These are phyloP conservation scores for Fulica atra DNA, from an alignment of 2,113 vertebrate genomes.

Conservation along the genomic window DNA sequence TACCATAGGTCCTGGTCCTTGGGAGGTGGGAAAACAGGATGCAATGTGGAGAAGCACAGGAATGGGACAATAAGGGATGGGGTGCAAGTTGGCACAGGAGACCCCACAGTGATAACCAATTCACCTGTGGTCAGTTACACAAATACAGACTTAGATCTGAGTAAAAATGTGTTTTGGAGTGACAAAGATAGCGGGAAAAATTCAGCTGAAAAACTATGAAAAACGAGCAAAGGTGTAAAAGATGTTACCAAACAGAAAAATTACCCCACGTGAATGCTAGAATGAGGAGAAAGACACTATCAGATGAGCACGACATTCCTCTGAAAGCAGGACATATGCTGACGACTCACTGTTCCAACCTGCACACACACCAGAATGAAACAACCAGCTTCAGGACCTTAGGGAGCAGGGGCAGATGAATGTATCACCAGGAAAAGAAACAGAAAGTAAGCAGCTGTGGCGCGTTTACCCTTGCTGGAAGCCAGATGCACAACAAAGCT, in stretches of 20 bases:
- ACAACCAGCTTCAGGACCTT: neutral
- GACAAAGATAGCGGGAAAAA: neutral
- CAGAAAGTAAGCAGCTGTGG: no score
- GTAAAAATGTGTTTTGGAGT: neutral
- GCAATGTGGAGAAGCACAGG: neutral
- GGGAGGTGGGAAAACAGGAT: neutral
- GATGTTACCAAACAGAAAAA: neutral
- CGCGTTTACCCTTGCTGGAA: no score
- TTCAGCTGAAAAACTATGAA: neutral
- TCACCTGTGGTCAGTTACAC: neutral
- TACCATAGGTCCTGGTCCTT: rapidly evolving
- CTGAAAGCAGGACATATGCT: neutral
- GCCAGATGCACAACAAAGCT: no score
- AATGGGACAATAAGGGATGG: neutral
- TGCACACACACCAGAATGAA: neutral
- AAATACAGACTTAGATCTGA: neutral
- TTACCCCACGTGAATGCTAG: neutral
- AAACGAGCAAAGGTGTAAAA: neutral
- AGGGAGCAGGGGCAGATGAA: rapidly evolving
- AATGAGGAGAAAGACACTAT: neutral
- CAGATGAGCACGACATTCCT: neutral
- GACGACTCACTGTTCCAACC: neutral
- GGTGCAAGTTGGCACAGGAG: neutral
- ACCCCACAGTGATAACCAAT: neutral
- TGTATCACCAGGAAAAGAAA: neutral